Evolutionary conservation across 1,140 invertebrate genomes (phyloP).

Genomic region (Leptinotarsa defecta): DNA sequence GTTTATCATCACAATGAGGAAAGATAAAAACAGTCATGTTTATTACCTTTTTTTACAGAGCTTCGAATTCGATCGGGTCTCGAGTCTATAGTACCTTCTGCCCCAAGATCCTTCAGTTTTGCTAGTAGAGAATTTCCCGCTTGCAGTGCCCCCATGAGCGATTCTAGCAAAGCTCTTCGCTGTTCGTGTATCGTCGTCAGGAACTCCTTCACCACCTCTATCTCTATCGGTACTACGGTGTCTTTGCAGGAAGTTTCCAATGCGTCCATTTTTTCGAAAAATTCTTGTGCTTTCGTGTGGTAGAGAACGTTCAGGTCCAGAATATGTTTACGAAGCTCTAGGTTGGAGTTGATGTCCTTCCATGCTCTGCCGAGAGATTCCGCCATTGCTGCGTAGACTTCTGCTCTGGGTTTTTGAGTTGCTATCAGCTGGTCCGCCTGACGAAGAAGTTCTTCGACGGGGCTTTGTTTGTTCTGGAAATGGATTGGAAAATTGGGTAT

Average conservation of each 20-base stretch:
- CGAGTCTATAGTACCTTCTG: conserved; percentile 74
- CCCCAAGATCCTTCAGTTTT: conserved; percentile 68
- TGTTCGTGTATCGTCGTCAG: conserved; percentile 68
- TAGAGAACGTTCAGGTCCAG: conserved; percentile 77
- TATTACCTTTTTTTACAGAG: conserved; percentile 65
- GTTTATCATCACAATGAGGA: no score
- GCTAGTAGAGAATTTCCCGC: conserved; percentile 78
- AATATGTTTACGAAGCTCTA: conserved; percentile 77
- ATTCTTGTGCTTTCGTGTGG: conserved; percentile 72
- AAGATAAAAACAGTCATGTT: no score
- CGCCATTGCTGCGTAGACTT: conserved; percentile 90
- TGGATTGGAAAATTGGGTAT: conserved; percentile 13
- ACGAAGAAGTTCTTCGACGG: conserved; percentile 85
- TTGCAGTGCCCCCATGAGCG: conserved; percentile 76
- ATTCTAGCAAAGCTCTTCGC: conserved; percentile 72
- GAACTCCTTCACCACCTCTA: conserved; percentile 69
- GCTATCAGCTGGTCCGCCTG: conserved; percentile 84
- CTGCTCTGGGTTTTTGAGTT: conserved; percentile 74
- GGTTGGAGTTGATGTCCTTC: conserved; percentile 82
- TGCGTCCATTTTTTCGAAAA: conserved; percentile 70
- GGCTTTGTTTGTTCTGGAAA: conserved; percentile 83
- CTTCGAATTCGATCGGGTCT: conserved; percentile 70
- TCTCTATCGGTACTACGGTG: conserved; percentile 68
- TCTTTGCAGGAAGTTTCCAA: conserved; percentile 71
- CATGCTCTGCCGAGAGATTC: conserved; percentile 85